Base-by-base conservation (phyloP, 2,888 invertebrate species). In the Phyllotreta striolata region DNA sequence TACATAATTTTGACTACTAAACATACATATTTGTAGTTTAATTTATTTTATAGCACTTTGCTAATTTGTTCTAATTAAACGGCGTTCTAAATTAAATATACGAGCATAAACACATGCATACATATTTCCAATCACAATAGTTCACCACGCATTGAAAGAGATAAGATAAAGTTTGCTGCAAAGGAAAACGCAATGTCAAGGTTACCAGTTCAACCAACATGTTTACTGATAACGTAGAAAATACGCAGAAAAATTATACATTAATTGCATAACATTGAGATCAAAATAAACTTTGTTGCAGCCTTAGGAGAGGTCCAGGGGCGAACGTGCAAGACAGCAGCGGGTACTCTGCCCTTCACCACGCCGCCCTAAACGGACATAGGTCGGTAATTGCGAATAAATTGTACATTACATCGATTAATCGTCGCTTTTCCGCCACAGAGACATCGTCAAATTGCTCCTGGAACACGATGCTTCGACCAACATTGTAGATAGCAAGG, bases 281-380 rank as follows among this genome's bases (percentile, higher is more conserved):
- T 24, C 1, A 24, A 24, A 24, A 24, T n/a, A n/a, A n/a, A n/a
- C n/a, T n/a, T 74, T 75, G 66, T 83, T 83, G n/a, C 84, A 95
- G 95, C 83, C 86, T 95, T 79, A 86, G 95, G 67, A 87, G 95
- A 78, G 92, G 93, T 63, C 92, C 95, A 55, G 95, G 95, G 71
- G 93, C 95, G 62, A 97, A 96, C 83, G 93, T 94, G 57, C 93
- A 94, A 84, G 97, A 97, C 80, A 90, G 90, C 75, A 93, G 92
- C 79, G 97, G 96, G 46, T 96, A 95, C 82, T 94, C 96, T 41
- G 92, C 95, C 35, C 87, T 98, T 54, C 97, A 98, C 81, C 95
- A 96, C 83, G 96, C 97, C 58, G 91, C 96, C 69, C 87, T 97
- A 66, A 94, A 96, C 82, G 95, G 96, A 6, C 96, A 96, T 83